Percentiles rank a stretch among this genome's conserved stretches.
phyloP scores from a whole-genome alignment of 2,113 vertebrate species.

The Chaetops frenatus region DNA sequence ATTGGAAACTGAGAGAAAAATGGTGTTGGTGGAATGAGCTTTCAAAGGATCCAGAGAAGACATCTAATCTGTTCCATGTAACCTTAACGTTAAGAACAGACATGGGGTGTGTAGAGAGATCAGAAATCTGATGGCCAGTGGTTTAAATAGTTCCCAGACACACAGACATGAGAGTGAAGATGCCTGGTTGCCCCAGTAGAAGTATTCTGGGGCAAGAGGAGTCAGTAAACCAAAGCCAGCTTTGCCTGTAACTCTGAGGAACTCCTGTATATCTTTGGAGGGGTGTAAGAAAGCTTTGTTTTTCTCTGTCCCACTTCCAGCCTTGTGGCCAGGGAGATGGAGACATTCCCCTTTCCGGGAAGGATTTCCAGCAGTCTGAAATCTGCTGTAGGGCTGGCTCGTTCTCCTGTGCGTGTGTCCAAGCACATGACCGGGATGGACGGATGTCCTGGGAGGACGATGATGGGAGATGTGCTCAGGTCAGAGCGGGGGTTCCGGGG shows the following conservation, averaged over 20 bases:
- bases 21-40: not conserved
- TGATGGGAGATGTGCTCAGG: not conserved
- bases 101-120: not conserved
- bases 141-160: not conserved
- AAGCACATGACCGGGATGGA: not conserved
- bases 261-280: not conserved
- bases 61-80: not conserved
- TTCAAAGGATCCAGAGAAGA: not conserved
- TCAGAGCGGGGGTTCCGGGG: not conserved
- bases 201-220: not conserved
- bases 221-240: not conserved
- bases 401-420: not conserved
- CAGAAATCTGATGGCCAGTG: not conserved
- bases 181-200: fast-evolving
- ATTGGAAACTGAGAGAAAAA: not conserved
- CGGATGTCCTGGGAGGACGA: fast-evolving
- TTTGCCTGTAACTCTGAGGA: not conserved
- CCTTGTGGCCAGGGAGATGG: not conserved
- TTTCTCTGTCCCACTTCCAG: not conserved
- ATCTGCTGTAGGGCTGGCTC: not conserved
- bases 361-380: not conserved
- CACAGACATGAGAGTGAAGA: not conserved
- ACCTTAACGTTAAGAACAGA: not conserved
- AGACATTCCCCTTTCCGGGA: not conserved
- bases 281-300: not conserved